Evolutionary conservation across 2,888 invertebrate genomes (phyloP), one percentile per base, ranked within the genome.

Genomic region (Tachystola acroxantha): DNA sequence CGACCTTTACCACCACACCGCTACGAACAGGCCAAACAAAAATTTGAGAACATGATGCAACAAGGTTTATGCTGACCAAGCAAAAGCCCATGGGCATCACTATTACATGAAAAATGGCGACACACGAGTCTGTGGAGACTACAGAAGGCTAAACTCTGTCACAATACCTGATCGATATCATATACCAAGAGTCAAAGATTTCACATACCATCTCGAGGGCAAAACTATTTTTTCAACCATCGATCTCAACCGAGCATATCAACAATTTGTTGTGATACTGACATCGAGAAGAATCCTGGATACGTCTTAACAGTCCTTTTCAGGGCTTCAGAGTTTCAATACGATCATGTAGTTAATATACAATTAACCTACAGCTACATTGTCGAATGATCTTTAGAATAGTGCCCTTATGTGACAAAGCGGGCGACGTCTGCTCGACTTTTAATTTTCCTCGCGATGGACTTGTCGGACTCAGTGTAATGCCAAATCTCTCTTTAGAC

Each of bases 221-320:
- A 25, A 14, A 10, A 25, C 13, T 1, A 25, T 33, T 10, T 33
- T 33, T 11, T 22, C 32, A 7, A 7, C 10, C 1, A 1, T 13
- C 2, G 68, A 73, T 45, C 45, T 73, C 11, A 44, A 46, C 3
- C 35, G 50, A 10, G 70, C 69, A 0, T 75, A 62, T 36, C 55
- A 66, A 14, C 13, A 10, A 25, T 4, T 13, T n/a, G n/a, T n/a
- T n/a, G n/a, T n/a, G n/a, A n/a, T n/a, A n/a, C n/a, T n/a, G n/a
- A n/a, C n/a, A n/a, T n/a, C n/a, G n/a, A n/a, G n/a, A n/a, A n/a
- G n/a, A n/a, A n/a, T n/a, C n/a, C n/a, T n/a, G n/a, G n/a, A n/a
- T n/a, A n/a, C n/a, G n/a, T n/a, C n/a, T n/a, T n/a, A n/a, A n/a
- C n/a, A n/a, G n/a, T n/a, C n/a, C n/a, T n/a, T n/a, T n/a, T n/a